phyloP scores from a whole-genome alignment of 2,113 vertebrate genomes.

The Dasyprocta punctata region DNA sequence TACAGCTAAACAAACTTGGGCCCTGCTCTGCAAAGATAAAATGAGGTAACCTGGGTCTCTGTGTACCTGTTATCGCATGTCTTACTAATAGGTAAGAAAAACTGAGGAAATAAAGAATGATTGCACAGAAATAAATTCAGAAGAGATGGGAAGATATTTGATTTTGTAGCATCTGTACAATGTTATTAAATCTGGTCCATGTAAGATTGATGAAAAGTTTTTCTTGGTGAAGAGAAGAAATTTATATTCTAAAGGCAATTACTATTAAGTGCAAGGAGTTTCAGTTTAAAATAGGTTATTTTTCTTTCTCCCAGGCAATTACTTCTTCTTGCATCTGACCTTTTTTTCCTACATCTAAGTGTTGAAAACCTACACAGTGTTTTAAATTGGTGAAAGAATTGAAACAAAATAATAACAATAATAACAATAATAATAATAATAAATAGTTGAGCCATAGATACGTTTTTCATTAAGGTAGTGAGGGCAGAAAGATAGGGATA shows the following conservation, averaged over 20 bases:
- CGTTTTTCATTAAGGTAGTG: not conserved
- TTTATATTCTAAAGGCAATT: slow-evolving; percentile 1
- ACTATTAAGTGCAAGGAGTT: not conserved
- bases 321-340: not conserved
- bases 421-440: not conserved
- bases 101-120: not conserved
- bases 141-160: not conserved
- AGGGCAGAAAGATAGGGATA: not conserved
- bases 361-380: not conserved
- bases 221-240: not conserved
- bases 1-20: not conserved
- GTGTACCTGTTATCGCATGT: not conserved
- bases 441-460: not conserved
- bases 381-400: slow-evolving; percentile 8
- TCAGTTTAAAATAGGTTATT: not conserved
- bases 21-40: not conserved
- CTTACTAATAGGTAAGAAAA: not conserved
- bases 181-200: not conserved
- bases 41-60: not conserved
- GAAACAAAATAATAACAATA: not conserved
- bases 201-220: not conserved
- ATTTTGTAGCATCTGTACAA: not conserved
- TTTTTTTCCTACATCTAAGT: not conserved
- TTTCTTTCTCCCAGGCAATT: not conserved
- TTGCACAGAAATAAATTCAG: not conserved